Base-by-base conservation (phyloP, 2,113 vertebrate species). In the Osmerus mordax region DNA sequence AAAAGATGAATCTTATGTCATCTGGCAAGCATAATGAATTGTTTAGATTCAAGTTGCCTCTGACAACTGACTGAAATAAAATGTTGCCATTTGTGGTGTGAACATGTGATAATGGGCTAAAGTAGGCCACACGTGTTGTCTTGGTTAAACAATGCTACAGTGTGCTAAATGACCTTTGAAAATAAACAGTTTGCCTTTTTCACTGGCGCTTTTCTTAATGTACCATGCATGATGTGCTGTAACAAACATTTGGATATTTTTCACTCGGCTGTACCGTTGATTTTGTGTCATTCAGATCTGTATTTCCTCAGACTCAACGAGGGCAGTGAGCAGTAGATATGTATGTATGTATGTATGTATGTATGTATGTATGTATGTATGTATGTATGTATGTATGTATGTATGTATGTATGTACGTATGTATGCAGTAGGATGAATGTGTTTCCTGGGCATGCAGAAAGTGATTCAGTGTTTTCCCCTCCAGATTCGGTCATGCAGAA, bases 261-360 rank as follows among this genome's bases (percentile, higher is more conserved):
- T 16, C 16, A 61, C 15, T 25, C 4, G 15, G 2, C 13, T 29
- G 29, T 70, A 21, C n/a, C 1, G 25, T 51, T 15, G 41, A 47
- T 52, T 15, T 19, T 4, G 23, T 13, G 4, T 55, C 23, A 61
- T 61, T 65, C 15, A 63, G 15, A 4, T 59, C 47, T 83, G 62
- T 62, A 73, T 81, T 80, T 81, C 73, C 67, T 41, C 52, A 71
- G 1, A 53, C 21, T 59, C n/a, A 73, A 72, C 54, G 1, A 28
- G 0, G 54, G 28, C 36, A 25, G 16, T 41, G n/a, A 76, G 12
- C 51, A 55, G 23, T 47, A 47, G 9, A 47, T 47, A 7, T 47
- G 41, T 23, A 23, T 23, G 23, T 23, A 23, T 1, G 21, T 23
- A 23, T 23, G 21, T 23, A 23, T 23, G 21, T 23, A 23, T 23